Conservation (phyloP, 64 coral and sea anemone species). For the Actinia tenebrosa region DNA sequence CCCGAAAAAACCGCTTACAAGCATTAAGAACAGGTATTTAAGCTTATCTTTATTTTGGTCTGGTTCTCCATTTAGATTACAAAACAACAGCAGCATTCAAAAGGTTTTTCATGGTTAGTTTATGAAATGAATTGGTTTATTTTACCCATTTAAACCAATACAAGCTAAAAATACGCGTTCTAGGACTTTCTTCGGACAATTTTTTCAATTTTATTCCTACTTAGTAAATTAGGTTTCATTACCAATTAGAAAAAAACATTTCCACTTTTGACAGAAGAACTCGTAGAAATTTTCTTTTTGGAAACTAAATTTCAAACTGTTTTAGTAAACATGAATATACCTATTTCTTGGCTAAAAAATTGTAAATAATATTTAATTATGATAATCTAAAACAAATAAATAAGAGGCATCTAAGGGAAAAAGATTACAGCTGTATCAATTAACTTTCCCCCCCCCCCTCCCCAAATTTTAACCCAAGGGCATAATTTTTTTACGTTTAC, state of each 20-base stretch:
- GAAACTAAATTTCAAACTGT: not conserved
- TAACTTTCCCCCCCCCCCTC: not conserved
- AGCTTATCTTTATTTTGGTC: not conserved
- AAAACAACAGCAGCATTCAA: not conserved
- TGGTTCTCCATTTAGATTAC: not conserved
- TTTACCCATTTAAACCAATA: not conserved
- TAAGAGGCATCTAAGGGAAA: not conserved
- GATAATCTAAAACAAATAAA: not conserved
- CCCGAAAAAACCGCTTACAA: not conserved
- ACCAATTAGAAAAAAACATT: not conserved
- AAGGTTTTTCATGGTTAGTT: not conserved
- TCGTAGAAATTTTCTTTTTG: not conserved
- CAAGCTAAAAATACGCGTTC: not conserved
- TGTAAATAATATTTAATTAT: not conserved
- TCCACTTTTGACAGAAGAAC: not conserved
- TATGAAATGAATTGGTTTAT: not conserved
- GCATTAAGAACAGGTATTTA: constrained; percentile 2
- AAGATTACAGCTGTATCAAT: not conserved
- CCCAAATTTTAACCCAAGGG: not conserved
- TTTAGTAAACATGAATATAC: not conserved
- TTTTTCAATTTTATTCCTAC: no score
- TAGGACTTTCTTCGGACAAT: not conserved
- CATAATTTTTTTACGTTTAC: not conserved
- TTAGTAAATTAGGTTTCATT: not conserved
- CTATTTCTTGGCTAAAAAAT: not conserved